Evolutionary conservation across 2,797 vertebrate genomes (phyloP), one percentile per base, ranked within the genome.

Genomic region (Rhynchotus rufescens): DNA sequence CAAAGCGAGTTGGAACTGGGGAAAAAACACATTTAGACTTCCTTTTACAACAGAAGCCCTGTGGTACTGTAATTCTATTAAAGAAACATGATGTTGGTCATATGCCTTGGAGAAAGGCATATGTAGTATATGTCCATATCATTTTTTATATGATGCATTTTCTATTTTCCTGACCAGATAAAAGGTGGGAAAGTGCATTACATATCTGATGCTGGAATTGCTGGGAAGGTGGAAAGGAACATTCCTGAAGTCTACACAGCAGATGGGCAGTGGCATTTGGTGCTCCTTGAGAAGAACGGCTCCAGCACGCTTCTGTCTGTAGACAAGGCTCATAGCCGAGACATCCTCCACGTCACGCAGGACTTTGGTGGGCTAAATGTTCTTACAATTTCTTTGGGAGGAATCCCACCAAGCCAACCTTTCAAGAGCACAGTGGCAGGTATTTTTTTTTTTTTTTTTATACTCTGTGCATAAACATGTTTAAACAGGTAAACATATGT

Each of bases 121-220:
- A 47, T 52, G 28, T 49, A 13, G 30, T 15, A 14, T 28, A 5
- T 0, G 10, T 6, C 11, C 25, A 4, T 16, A 19, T n/a, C 3
- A 6, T 49, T 36, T 36, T 86, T 45, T 44, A 86, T 75, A 57
- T 20, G 0, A 9, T 1, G 0, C 5, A 0, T n/a, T 67, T 66
- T 69, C 8, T 40, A 25, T 32, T 67, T 80, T 57, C 42, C 7
- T 80, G 42, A 15, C 8, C 95, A 99, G 99, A 96, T 99, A 83
- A 99, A 98, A 97, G 98, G 98, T 12, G 99, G 99, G 34, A 99
- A 98, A 97, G 88, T 99, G 57, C 98, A 99, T 95, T 99, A 99
- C 66, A 88, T 98, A 12, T 99, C 99, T 0, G 99, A 99, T 5
- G 98, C 99, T 1, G 99, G 99, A 26, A 96, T 98, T 3, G 98